A percentile compares a stretch with the other conserved stretches of the same genome.
These are phyloP conservation scores for Callaeas wilsoni DNA, from an alignment of 2,113 vertebrate genomes.

Conservation along the genomic window DNA sequence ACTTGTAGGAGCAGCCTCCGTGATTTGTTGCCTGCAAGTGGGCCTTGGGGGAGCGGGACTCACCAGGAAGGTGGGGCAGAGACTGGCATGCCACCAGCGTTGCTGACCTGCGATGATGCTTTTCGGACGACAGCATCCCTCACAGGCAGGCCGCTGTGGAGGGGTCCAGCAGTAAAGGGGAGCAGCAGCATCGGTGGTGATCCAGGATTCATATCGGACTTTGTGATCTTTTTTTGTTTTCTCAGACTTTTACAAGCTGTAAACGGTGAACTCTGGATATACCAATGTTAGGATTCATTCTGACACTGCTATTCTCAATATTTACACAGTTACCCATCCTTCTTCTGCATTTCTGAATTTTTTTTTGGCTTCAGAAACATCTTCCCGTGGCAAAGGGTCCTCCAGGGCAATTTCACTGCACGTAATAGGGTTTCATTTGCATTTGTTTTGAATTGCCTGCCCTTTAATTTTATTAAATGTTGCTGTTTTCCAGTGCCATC, in stretches of 20 bases:
- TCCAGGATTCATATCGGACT: neutral
- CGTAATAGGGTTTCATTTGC: neutral
- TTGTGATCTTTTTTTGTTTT: neutral
- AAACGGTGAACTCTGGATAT: neutral
- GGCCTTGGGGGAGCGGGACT: neutral
- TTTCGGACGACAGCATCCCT: neutral
- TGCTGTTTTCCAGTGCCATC: neutral
- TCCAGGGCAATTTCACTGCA: neutral
- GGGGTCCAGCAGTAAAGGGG: neutral
- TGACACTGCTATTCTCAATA: neutral
- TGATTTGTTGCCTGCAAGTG: neutral
- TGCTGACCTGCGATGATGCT: neutral
- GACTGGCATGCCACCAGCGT: accelerated
- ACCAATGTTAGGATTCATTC: neutral
- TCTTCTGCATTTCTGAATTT: neutral
- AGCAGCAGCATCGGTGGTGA: neutral
- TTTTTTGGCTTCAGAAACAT: neutral
- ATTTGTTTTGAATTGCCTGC: neutral
- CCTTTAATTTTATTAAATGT: neutral
- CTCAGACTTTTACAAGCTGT: neutral
- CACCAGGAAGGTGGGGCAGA: neutral
- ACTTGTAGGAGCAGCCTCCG: accelerated
- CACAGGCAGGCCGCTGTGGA: neutral
- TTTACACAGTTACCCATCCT: neutral
- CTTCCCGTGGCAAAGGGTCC: neutral